A percentile compares a stretch with the other conserved stretches of the same genome.
phyloP scores from a whole-genome alignment of 2,113 vertebrate species.

The Catagonus wagneri region DNA sequence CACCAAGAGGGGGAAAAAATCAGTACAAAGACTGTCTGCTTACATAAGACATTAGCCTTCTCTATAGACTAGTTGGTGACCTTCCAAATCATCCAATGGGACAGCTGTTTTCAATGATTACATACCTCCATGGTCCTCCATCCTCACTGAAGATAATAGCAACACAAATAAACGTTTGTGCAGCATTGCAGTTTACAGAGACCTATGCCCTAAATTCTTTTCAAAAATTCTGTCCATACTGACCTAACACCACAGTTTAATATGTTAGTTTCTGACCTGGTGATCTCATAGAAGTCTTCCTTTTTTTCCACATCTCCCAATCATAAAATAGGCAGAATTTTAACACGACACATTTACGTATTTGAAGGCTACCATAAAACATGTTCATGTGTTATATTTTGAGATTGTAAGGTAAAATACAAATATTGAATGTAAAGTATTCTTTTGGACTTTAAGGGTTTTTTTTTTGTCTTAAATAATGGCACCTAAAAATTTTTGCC shows the following conservation, averaged over 20 bases:
- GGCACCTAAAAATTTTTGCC: not conserved
- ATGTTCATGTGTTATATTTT: not conserved
- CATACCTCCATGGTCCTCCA: not conserved
- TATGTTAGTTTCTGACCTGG: not conserved
- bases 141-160: not conserved
- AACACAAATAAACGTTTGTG: not conserved
- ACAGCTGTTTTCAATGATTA: not conserved
- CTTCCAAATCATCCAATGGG: not conserved
- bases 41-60: not conserved
- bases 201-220: not conserved
- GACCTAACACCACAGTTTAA: not conserved
- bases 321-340: not conserved
- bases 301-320: not conserved
- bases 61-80: not conserved
- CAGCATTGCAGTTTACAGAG: not conserved
- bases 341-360: not conserved
- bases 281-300: not conserved
- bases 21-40: not conserved
- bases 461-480: not conserved
- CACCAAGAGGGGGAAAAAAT: no score
- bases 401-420: not conserved
- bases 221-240: not conserved
- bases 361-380: not conserved
- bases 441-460: not conserved
- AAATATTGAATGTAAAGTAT: not conserved